These are phyloP conservation scores for Acomys russatus DNA, from an alignment of 2,797 vertebrate species.

Conservation along the genomic window DNA sequence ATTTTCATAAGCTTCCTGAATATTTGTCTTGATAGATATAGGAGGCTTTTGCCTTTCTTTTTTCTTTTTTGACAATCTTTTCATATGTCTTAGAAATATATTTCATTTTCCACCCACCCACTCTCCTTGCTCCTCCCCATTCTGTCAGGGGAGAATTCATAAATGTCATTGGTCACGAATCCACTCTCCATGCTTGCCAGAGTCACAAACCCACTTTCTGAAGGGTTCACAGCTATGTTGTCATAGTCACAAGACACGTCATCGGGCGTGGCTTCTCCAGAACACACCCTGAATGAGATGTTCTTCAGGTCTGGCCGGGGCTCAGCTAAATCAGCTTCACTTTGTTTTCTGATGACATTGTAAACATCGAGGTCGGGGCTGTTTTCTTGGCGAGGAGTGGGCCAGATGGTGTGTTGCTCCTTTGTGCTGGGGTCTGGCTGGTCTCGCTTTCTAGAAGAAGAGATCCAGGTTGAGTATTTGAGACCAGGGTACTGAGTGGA, in stretches of 20 bases:
- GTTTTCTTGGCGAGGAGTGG: constrained; percentile 82
- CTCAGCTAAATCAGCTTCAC: constrained; percentile 89
- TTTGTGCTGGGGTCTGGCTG: constrained; percentile 84
- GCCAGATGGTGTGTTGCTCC: constrained; percentile 88
- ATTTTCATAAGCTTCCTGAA: background rate
- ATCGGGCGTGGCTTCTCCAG: constrained; percentile 79
- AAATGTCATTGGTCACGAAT: constrained; percentile 97
- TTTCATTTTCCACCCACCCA: constrained; percentile 95
- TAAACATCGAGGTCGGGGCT: constrained; percentile 91
- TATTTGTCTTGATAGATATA: constrained; percentile 21
- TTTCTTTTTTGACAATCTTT: background rate
- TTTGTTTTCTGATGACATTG: constrained; percentile 91
- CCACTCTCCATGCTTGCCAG: constrained; percentile 93
- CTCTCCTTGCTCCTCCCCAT: constrained; percentile 91
- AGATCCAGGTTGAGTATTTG: constrained; percentile 19
- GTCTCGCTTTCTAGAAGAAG: constrained; percentile 88
- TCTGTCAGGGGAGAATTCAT: constrained; percentile 91
- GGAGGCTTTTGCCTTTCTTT: constrained; percentile 20
- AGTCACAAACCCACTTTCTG: constrained; percentile 87
- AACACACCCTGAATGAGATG: constrained; percentile 89
- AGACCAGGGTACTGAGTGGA: background rate
- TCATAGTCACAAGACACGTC: constrained; percentile 90
- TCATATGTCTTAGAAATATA: constrained; percentile 87
- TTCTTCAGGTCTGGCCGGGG: constrained; percentile 89
- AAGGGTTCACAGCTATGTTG: constrained; percentile 87